These are phyloP conservation scores for Prunella strophiata DNA, from an alignment of 2,797 vertebrate species.

Conservation along the genomic window DNA sequence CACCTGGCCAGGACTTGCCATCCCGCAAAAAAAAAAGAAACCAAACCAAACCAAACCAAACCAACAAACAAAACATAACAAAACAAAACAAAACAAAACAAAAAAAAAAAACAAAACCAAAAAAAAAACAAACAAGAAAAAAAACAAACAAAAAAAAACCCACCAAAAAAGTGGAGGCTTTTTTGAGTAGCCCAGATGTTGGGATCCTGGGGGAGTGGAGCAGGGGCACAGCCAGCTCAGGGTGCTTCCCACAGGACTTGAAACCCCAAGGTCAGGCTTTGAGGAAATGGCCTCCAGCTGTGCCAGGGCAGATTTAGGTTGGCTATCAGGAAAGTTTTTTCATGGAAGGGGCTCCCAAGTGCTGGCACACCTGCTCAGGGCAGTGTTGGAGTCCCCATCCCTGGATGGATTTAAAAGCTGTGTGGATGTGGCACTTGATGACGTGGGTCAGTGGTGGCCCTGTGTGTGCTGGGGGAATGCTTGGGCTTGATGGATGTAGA, in stretches of 20 bases:
- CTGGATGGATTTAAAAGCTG: rapidly evolving
- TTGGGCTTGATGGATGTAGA: rapidly evolving
- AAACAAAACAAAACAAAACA: no score
- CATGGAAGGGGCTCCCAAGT: not conserved
- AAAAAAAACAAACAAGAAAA: not conserved
- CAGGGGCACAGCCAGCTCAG: rapidly evolving
- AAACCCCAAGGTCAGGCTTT: not conserved
- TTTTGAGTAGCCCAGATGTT: not conserved
- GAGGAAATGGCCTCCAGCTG: not conserved
- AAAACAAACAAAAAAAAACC: no score
- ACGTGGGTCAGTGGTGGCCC: rapidly evolving
- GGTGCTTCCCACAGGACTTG: not conserved
- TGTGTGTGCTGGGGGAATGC: rapidly evolving
- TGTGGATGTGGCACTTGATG: not conserved
- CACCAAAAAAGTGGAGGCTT: not conserved
- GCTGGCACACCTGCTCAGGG: not conserved
- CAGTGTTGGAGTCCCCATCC: rapidly evolving
- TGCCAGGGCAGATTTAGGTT: not conserved
- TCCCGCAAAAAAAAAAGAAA: not conserved
- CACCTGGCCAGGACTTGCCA: rapidly evolving
- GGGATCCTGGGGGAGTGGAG: rapidly evolving
- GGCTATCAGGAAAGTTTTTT: not conserved
- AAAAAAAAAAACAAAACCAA: not conserved
- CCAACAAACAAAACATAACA: no score
- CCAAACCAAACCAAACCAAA: not conserved